These are phyloP conservation scores for Ophioninae sp. DNA, from an alignment of 2,888 invertebrate genomes.

Conservation along the genomic window DNA sequence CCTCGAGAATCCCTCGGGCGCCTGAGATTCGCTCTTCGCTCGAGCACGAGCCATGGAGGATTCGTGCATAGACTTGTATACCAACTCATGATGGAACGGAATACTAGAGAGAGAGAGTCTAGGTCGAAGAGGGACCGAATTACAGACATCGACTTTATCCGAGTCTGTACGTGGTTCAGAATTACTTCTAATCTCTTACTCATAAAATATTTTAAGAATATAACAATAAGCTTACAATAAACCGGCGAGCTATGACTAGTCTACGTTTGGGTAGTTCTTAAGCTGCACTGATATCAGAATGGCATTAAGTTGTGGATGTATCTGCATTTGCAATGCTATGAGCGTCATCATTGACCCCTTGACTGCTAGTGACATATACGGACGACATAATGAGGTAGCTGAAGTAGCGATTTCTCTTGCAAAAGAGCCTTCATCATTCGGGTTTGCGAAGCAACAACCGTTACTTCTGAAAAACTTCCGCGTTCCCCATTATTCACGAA, in stretches of 20 bases:
- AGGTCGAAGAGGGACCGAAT: not conserved
- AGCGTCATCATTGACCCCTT: no score
- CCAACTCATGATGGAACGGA: slow-evolving; percentile 9
- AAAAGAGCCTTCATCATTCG: no score
- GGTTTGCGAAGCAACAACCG: not conserved
- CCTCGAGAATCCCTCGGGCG: slow-evolving; percentile 65
- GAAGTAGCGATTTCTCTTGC: no score
- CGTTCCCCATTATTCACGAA: not conserved
- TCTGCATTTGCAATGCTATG: no score
- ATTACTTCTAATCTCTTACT: not conserved
- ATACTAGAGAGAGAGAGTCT: not conserved
- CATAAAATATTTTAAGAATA: not conserved
- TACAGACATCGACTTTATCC: slow-evolving; percentile 53
- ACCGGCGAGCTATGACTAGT: not conserved
- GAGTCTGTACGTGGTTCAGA: not conserved
- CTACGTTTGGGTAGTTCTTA: no score
- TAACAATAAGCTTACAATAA: no score
- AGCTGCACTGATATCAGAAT: no score
- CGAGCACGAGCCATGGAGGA: slow-evolving; percentile 30
- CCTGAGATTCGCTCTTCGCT: slow-evolving; percentile 63
- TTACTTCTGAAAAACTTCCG: not conserved
- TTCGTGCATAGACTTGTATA: not conserved
- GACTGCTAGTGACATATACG: no score
- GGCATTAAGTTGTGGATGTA: no score
- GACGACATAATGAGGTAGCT: no score